Evolutionary conservation across 2,797 vertebrate genomes (phyloP).

Genomic region (Bovichtus variegatus): DNA sequence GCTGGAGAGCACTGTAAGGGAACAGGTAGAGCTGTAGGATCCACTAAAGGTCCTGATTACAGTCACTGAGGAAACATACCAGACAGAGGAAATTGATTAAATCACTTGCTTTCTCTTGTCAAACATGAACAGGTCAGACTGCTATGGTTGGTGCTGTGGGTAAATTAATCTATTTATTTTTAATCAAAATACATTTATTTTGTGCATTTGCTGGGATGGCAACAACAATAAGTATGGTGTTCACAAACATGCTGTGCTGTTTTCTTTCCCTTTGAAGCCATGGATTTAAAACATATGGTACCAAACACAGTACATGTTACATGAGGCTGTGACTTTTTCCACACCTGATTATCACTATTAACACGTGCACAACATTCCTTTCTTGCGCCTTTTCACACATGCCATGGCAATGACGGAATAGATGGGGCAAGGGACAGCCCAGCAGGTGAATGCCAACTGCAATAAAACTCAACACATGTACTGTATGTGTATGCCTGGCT

Average conservation of each 20-base stretch:
- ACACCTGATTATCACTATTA: no score
- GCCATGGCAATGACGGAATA: no score
- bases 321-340: neutral
- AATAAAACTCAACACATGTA: no score
- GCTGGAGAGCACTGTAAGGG: slow-evolving; percentile 40
- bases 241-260: neutral
- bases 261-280: neutral
- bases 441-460: no score
- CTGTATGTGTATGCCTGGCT: no score
- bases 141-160: neutral
- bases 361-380: no score
- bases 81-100: slow-evolving; percentile 51
- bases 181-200: slow-evolving; percentile 4
- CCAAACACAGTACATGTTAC: no score
- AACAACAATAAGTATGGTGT: neutral
- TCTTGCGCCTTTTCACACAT: no score
- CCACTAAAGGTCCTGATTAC: slow-evolving; percentile 66
- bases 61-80: slow-evolving; percentile 61
- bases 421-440: no score
- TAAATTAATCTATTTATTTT: slow-evolving; percentile 8
- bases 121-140: slow-evolving; percentile 25
- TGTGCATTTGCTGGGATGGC: neutral
- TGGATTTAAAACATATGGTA: neutral
- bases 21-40: slow-evolving; percentile 47
- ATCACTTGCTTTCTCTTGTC: slow-evolving; percentile 28